A percentile compares a stretch with the other conserved stretches of the same genome.
Evolutionary conservation across 2,113 vertebrate species (phyloP).

Genomic region (Mus spicilegus): DNA sequence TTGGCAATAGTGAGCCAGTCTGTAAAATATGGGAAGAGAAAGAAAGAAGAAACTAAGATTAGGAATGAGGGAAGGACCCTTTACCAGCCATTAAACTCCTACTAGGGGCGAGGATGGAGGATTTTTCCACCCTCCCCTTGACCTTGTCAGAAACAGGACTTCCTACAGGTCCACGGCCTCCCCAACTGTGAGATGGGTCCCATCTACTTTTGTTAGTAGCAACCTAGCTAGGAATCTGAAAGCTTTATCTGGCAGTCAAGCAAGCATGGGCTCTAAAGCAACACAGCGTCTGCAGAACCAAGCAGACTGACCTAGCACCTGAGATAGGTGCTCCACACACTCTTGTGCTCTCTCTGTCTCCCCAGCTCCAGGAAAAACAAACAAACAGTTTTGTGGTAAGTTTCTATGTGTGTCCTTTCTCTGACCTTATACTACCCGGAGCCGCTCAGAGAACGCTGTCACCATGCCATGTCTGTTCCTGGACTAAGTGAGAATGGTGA

Average conservation of each 20-base stretch:
- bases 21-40: conserved; percentile 75
- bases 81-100: rapidly evolving
- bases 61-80: neutral
- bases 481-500: neutral
- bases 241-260: neutral
- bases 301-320: neutral
- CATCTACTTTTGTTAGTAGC: neutral
- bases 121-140: neutral
- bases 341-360: neutral
- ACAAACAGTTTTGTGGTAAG: neutral
- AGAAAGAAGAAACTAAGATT: conserved; percentile 1
- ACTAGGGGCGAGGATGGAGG: rapidly evolving
- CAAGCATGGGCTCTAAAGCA: neutral
- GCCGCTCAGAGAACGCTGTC: neutral
- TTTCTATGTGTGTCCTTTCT: neutral
- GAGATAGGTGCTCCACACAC: neutral
- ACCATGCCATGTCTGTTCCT: rapidly evolving
- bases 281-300: neutral
- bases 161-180: neutral
- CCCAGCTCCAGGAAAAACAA: neutral
- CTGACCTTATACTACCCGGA: neutral
- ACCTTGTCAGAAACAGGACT: neutral
- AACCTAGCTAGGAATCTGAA: neutral
- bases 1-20: conserved; percentile 96
- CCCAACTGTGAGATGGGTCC: neutral